Base-by-base conservation (phyloP, 2,797 vertebrate genomes). In the Peromyscus eremicus region DNA sequence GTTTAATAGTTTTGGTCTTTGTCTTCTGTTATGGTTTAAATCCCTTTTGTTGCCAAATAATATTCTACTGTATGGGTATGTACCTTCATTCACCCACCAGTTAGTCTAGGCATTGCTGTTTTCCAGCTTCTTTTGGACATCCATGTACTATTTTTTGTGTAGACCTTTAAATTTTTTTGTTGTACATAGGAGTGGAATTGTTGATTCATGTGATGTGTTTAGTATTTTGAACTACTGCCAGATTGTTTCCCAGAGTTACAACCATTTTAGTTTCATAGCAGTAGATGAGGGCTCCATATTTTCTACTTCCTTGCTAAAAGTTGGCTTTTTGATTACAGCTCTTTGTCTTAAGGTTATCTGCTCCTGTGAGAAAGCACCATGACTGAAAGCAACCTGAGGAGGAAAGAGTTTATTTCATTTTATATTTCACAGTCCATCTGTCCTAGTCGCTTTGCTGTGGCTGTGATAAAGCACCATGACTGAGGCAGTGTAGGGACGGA, bases 161-260 rank as follows among this genome's bases (percentile, higher is more conserved):
- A 82, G 81, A 89, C 14, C 55, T 90, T 34, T 23, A 62, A 70
- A 62, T 32, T 34, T 92, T 4, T 85, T 82, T 55, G 29, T 23
- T 70, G 13, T 66, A 40, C 29, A 12, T 89, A 60, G 25, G n/a
- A 76, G 32, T 90, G 29, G 49, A 90, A 84, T 97, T 92, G 49
- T 21, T 57, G 60, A 9, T 46, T 90, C 25, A 49, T 83, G 5
- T 76, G 16, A 2, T 92, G 0, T 62, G 29, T 96, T 68, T 94
- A 86, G 88, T 9, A 16, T 68, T 97, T 84, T 91, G 49, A 92
- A 64, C 60, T 93, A 91, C 27, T 89, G 40, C 64, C 83, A 91
- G 37, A 52, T 10, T 87, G 0, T 75, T 95, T 96, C 95, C 62
- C 93, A 93, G 10, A 77, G 23, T 46, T 19, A 11, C 73, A 9